Base-by-base conservation (phyloP, 2,797 vertebrate species). In the Lutjanus campechanus region DNA sequence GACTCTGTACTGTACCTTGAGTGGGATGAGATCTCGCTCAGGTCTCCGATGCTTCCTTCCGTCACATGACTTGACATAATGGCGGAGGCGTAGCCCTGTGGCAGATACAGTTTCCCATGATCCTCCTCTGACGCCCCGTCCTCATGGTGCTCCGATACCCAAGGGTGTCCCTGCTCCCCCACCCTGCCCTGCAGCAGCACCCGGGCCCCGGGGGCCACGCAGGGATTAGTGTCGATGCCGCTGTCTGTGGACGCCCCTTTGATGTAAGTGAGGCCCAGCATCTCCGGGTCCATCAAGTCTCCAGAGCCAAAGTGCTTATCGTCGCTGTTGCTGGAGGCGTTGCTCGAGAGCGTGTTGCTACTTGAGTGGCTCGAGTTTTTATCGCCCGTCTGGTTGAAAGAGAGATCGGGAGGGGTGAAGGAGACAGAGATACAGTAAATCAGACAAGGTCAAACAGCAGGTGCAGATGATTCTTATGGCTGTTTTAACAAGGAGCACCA, bases 171-270 rank as follows among this genome's bases (percentile, higher is more conserved):
- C 78, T 92, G 95, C 82, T 97, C 96, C 43, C 1, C 89, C 87
- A 62, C 93, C 91, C 88, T 93, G 93, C 61, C 81, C 60, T 94
- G 94, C 67, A 94, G 85, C 77, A 94, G 41, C 50, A 92, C 84
- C 62, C 94, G 88, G 60, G 90, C 88, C 59, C 92, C 92, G 0
- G 96, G 89, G 0, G 96, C 69, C 92, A 97, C 87, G 84, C 98
- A 98, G 3, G 97, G 97, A 50, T 97, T 96, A 0, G 98, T 98
- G 84, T 99, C 98, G 2, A 99, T 99, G 75, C 98, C 98, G 13
- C 98, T 99, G 94, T 99, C 98, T 0, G 98, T 98, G 22, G 98
- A 99, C 0, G 97, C 97, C 0, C 98, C 98, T 92, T 98, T 99
- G 88, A 98, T 97, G 76, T 98, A 98, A 0, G 97, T 98, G 79